These are phyloP conservation scores for Pogonocichla stellata DNA, from an alignment of 2,113 vertebrate genomes.

Conservation along the genomic window DNA sequence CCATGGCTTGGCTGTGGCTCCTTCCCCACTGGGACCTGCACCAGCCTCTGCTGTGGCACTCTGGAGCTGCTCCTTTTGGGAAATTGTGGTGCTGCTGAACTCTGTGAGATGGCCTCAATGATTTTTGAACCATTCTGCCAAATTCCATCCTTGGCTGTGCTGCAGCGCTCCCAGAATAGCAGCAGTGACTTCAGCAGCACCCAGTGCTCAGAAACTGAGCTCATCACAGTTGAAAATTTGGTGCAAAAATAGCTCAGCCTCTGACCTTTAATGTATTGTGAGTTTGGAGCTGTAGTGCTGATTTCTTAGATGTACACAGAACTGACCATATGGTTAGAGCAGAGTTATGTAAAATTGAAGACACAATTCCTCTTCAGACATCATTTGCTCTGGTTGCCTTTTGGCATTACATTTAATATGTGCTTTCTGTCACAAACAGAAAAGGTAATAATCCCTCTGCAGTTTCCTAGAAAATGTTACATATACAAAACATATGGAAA, in stretches of 20 bases:
- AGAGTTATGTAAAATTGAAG: not conserved
- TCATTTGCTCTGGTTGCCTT: constrained; percentile 28
- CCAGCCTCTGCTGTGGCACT: not conserved
- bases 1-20: not conserved
- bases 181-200: not conserved
- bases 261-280: not conserved
- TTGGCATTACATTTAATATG: constrained; percentile 4
- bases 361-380: constrained; percentile 29
- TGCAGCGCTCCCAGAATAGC: not conserved
- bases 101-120: not conserved
- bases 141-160: not conserved
- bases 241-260: not conserved
- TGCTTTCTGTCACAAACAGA: constrained; percentile 33
- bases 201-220: not conserved
- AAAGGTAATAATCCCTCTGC: constrained; percentile 45
- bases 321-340: constrained; percentile 37
- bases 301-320: not conserved
- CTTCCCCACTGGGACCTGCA: not conserved
- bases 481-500: constrained; percentile 50
- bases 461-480: constrained; percentile 36
- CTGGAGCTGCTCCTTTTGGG: constrained; percentile 36
- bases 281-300: not conserved
- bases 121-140: not conserved
- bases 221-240: not conserved
- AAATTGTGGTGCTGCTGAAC: not conserved